A percentile compares a stretch with the other conserved stretches of the same genome.
phyloP scores from a whole-genome alignment of 2,888 invertebrate genomes.

The Notocelia uddmanniana region DNA sequence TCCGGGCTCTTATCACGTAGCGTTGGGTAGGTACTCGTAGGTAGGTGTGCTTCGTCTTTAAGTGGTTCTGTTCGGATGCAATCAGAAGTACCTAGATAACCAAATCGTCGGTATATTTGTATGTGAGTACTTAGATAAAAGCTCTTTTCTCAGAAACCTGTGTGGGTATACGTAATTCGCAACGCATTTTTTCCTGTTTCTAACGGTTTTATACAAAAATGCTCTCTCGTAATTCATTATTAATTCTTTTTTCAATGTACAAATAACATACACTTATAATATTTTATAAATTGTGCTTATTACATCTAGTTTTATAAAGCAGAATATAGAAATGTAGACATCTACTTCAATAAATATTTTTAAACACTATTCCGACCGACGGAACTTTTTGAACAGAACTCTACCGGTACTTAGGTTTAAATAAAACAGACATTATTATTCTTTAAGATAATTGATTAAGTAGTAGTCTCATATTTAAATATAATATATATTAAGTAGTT shows the following conservation, averaged over 20 bases:
- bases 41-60: constrained; percentile 23
- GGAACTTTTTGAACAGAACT: neutral
- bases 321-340: neutral
- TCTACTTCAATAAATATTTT: neutral
- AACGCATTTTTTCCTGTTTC: constrained; percentile 6
- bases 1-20: constrained; percentile 9
- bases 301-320: too few species aligned
- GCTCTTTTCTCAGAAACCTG: constrained; percentile 11
- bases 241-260: neutral
- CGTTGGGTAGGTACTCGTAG: constrained; percentile 20
- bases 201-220: neutral
- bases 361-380: neutral
- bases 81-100: constrained; percentile 33
- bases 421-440: too few species aligned
- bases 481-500: too few species aligned
- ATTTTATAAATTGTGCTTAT: neutral
- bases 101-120: constrained; percentile 27
- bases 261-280: neutral
- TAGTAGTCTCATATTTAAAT: too few species aligned
- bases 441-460: too few species aligned
- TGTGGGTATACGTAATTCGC: constrained; percentile 7
- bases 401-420: neutral
- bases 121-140: constrained; percentile 42
- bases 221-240: neutral
- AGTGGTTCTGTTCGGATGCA: constrained; percentile 36